Evolutionary conservation across 2,113 vertebrate genomes (phyloP), one percentile per base, ranked within the genome.

Genomic region (Sinocyclocheilus maitianheensis): DNA sequence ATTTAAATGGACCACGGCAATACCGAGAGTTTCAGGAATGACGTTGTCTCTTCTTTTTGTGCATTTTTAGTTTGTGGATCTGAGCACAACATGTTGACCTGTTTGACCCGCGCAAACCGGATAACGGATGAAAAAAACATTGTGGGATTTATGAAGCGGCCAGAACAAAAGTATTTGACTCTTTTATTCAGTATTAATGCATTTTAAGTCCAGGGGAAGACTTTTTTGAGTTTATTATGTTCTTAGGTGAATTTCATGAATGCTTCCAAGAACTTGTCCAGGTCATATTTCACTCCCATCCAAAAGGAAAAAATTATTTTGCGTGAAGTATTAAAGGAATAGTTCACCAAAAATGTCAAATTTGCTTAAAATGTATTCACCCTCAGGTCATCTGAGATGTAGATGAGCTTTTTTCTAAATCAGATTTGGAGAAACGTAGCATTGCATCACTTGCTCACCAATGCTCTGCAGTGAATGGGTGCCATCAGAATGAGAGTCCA

Each of bases 111-210:
- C 10, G 48, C 26, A 34, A 34, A 26, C n/a, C 24, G 14, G 30
- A 48, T 14, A 18, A 62, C 11, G 18, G 43, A 20, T 77, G 75
- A 40, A 79, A 60, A 55, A 79, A 24, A 43, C 4, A 55, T 4
- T 65, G 60, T 81, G 60, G 60, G 40, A 81, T 81, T 48, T 46
- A 48, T 46, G 11, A 48, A 67, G 79, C 0, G 14, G 37, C 58
- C 40, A 51, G 60, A 81, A 81, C 40, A 69, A 34, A 82, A 53
- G 60, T 51, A 11, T 82, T 81, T 37, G 37, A 43, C 63, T 67
- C 16, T 69, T 18, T 82, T 82, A 10, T 81, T 82, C 80, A 69
- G 80, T 82, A 69, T 82, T 82, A 82, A 20, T 34, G 26, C 4
- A 11, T 81, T 67, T 81, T 67, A 12, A 82, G 67, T 82, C n/a